These are phyloP conservation scores for Antennarius maculatus DNA, from an alignment of 2,797 vertebrate species.

Conservation along the genomic window DNA sequence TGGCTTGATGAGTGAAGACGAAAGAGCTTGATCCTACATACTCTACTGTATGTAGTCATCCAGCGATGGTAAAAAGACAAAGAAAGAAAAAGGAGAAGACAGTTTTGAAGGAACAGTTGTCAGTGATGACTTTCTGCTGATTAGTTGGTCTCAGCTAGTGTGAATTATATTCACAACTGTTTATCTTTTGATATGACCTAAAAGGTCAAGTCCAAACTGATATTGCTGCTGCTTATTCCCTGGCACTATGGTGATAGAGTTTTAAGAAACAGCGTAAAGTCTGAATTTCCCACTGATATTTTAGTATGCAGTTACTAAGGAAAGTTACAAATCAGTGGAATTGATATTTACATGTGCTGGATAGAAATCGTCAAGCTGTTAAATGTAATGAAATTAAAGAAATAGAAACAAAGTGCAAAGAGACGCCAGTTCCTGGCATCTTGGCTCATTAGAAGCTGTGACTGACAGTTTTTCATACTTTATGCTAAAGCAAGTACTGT, in stretches of 20 bases:
- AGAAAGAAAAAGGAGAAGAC: background rate
- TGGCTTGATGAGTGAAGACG: slow-evolving; percentile 6
- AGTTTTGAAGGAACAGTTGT: too few relatives aligned
- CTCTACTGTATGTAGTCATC: slow-evolving; percentile 3
- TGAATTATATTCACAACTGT: background rate
- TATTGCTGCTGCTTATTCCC: too few relatives aligned
- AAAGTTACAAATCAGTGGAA: background rate
- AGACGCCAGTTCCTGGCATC: background rate
- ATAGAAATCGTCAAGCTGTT: background rate
- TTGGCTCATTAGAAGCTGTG: background rate
- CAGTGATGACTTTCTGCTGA: background rate
- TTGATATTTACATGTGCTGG: background rate
- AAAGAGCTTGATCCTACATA: slow-evolving; percentile 35
- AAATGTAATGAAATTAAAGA: background rate
- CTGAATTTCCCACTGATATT: slow-evolving; percentile 10
- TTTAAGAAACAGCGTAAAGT: slow-evolving; percentile 11
- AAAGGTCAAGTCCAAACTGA: background rate
- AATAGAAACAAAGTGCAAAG: background rate
- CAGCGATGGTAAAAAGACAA: slow-evolving; percentile 1
- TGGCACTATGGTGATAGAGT: slow-evolving; percentile 1
- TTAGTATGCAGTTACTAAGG: slow-evolving; percentile 1
- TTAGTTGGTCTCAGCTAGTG: background rate
- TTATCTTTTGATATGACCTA: slow-evolving; percentile 8
- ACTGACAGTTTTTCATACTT: background rate
- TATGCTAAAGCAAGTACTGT: background rate